Base-by-base conservation (phyloP, 2,888 invertebrate genomes). In the Stictocephala bisonia region DNA sequence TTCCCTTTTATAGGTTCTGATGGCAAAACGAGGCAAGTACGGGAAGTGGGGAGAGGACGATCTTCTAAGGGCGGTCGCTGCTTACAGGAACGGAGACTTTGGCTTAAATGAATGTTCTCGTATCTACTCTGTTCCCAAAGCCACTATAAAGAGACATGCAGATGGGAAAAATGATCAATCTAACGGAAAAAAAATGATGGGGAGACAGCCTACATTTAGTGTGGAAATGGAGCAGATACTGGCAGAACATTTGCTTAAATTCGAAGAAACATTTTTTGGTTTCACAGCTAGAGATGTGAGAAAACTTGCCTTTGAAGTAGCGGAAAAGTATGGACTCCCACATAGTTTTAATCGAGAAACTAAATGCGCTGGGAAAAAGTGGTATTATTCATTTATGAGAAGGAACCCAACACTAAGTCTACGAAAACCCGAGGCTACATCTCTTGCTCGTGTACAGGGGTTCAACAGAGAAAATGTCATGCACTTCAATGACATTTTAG, bases 41-140 rank as follows among this genome's bases (percentile, higher is more conserved):
- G 44, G 56, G 41, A 6, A 4, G 13, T 50, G 67, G 67, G 24
- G 9, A 11, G 18, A 67, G 18, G 15, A 48, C 1, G 24, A 48
- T 18, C 48, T 67, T n/a, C 50, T 15, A 7, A 2, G 9, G 9
- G 67, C 67, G 11, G n/a, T 67, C 13, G 27, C 50, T 15, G 67
- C 48, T 15, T 48, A 67, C 67, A 41, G 40, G 29, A 67, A 67
- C 26, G 41, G 66, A 7, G 50, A 67, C 29, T 67, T 15, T 15
- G 67, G 27, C 0, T 26, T 67, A n/a, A 67, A 48, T 27, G 67
- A 67, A 48, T 67, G 67, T 27, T 27, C 26, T 9, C 24, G 50
- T 26, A 26, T 67, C 3, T 67, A 67, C n/a, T 11, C 6, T 13
- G 67, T 67, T 7, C 67, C 67, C 13, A 67, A 67, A 48, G 67